These are phyloP conservation scores for Protomyctophum bolini DNA, from an alignment of 2,113 vertebrate species.

Conservation along the genomic window DNA sequence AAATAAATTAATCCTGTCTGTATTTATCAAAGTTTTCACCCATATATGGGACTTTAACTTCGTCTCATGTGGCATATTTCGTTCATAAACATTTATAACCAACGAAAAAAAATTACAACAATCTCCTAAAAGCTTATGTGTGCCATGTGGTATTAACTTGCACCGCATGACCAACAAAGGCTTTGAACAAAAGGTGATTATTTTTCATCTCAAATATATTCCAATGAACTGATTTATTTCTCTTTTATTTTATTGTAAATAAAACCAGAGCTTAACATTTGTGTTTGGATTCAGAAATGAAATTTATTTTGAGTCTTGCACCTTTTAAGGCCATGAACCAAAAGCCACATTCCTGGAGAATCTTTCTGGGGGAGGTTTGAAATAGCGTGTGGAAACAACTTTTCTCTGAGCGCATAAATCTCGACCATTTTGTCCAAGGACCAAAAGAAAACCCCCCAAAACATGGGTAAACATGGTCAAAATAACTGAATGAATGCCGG, in stretches of 20 bases:
- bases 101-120: conserved; percentile 63
- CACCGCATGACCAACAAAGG: not conserved
- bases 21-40: not conserved
- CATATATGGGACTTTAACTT: not conserved
- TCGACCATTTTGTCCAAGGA: too few relatives aligned
- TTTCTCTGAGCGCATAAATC: not conserved
- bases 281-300: not conserved
- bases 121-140: not conserved
- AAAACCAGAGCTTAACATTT: conserved; percentile 7
- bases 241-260: not conserved
- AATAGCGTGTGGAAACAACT: not conserved
- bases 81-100: conserved; percentile 54
- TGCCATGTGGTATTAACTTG: conserved; percentile 2
- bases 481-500: conserved; percentile 55
- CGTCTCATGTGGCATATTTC: conserved; percentile 44
- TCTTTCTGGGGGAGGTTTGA: not conserved
- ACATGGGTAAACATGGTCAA: conserved; percentile 29
- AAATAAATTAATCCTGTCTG: not conserved
- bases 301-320: not conserved
- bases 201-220: not conserved
- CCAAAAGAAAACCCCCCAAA: not conserved
- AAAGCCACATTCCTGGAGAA: not conserved
- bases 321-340: not conserved
- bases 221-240: not conserved
- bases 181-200: not conserved